These are phyloP conservation scores for Pangasius mekongensis DNA, from an alignment of 2,797 vertebrate species.

Conservation along the genomic window DNA sequence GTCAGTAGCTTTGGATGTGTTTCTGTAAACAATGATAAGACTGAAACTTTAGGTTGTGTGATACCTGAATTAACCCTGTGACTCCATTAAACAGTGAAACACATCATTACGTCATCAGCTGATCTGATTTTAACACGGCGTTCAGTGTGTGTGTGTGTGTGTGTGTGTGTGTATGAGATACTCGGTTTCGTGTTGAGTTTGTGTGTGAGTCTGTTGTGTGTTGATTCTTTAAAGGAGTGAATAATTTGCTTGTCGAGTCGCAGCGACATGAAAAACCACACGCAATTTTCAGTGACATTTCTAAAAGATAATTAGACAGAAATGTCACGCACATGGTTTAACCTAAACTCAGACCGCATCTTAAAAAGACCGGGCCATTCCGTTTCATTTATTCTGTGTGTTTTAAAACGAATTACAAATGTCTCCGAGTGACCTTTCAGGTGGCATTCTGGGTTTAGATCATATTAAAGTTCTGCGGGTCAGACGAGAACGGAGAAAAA, in stretches of 20 bases:
- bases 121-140: neutral
- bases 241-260: constrained; percentile 12
- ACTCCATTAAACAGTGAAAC: neutral
- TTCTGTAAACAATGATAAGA: neutral
- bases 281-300: constrained; percentile 31
- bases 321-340: constrained; percentile 27
- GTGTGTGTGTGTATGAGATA: too few species aligned
- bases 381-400: constrained; percentile 51
- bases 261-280: constrained; percentile 12
- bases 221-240: neutral
- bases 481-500: neutral
- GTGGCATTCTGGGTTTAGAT: constrained; percentile 53
- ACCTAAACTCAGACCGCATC: constrained; percentile 43
- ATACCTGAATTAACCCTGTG: neutral
- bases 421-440: constrained; percentile 59
- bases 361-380: constrained; percentile 34
- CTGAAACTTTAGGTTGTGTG: neutral
- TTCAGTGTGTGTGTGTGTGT: neutral
- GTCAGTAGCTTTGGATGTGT: neutral
- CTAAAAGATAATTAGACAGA: constrained; percentile 32
- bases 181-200: neutral
- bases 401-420: constrained; percentile 59
- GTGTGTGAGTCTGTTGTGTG: neutral
- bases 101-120: too few species aligned
- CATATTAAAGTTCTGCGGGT: constrained; percentile 42